A percentile compares a stretch with the other conserved stretches of the same genome.
Conservation (phyloP, 2,113 vertebrate species). For the Anas platyrhynchos region DNA sequence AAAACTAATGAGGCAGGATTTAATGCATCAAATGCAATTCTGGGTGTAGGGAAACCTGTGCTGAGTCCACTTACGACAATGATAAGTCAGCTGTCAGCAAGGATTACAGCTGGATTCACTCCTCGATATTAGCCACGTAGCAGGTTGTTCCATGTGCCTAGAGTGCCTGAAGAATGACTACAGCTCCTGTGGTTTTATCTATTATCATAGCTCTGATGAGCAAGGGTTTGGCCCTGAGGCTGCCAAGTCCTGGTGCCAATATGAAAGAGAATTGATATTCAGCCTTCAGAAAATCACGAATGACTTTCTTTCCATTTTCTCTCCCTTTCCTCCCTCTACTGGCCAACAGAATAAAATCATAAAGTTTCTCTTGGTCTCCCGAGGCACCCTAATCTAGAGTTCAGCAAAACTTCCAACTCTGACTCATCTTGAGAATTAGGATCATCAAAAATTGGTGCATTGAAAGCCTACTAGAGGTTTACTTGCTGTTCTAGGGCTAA, state of each 20-base stretch:
- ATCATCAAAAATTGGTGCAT: background rate
- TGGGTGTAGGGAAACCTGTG: background rate
- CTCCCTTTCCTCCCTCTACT: conserved; percentile 51
- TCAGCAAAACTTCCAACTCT: background rate
- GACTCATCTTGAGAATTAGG: background rate
- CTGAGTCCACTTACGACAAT: background rate
- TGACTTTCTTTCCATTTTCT: background rate
- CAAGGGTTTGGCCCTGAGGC: background rate
- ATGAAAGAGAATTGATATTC: background rate
- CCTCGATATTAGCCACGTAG: background rate
- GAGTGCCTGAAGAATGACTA: background rate
- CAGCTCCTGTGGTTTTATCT: background rate
- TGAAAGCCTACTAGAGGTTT: conserved; percentile 35
- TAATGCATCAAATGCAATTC: background rate
- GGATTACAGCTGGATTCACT: background rate
- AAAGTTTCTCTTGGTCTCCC: background rate
- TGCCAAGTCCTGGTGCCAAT: background rate
- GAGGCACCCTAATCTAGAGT: background rate
- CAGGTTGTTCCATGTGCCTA: background rate
- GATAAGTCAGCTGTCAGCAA: background rate
- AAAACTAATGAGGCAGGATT: background rate
- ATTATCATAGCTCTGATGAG: background rate
- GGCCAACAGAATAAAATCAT: background rate
- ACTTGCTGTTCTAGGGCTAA: conserved; percentile 27
- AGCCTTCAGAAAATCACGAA: background rate